Evolutionary conservation across 2,113 vertebrate species (phyloP), one percentile per base, ranked within the genome.

Genomic region (Candoia aspera): DNA sequence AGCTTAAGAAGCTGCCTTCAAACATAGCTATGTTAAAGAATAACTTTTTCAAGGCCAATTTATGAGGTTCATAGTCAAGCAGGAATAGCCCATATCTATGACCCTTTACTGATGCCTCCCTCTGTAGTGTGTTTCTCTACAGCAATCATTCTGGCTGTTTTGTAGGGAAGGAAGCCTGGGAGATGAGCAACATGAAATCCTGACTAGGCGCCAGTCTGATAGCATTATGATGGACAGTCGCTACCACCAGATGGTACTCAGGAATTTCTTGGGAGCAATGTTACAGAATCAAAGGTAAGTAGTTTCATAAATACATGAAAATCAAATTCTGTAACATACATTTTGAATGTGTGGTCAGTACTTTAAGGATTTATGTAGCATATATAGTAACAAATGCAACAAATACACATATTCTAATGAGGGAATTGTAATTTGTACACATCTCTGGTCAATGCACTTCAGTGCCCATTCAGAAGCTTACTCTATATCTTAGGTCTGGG

Each of bases 211-310:
- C 58, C 96, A 97, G 93, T 95, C 95, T 0, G 97, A 96, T 88
- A 83, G 95, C 60, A 46, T 96, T 92, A 95, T 97, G 93, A 94
- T 96, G 95, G 96, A 96, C 94, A 97, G 95, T 89, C 93, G 91
- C 0, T 96, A 95, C 92, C 96, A 96, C 42, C 96, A 97, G 91
- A 94, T 92, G 95, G 93, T 95, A 0, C 10, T 97, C 23, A 96
- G 96, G 91, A 96, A 96, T 94, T 93, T 96, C 94, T 93, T 97
- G 96, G 96, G 91, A 93, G 95, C 97, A 93, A 90, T 97, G 86
- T 88, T 95, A 92, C 97, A 96, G 84, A 96, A 92, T 23, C 96
- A 93, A 0, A 96, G 97, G 97, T 98, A 93, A 89, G 95, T 93
- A 84, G 26, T 29, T 87, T 37, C 15, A 42, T 17, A 54, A 59